Conservation (phyloP, 2,797 vertebrate species). For the Cryptoblepharus egeriae region DNA sequence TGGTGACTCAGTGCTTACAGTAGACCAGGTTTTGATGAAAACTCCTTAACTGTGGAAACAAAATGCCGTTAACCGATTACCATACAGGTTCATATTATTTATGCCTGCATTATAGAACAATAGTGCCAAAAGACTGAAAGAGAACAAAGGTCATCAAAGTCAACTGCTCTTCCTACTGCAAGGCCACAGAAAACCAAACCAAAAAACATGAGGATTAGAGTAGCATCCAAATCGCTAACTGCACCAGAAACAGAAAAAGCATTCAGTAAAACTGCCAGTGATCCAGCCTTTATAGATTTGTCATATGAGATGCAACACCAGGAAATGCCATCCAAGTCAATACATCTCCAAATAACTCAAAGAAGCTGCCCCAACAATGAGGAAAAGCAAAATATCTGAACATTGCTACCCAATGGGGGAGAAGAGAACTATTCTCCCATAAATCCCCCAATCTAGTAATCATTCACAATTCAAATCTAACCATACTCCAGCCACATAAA, state of each 20-base stretch:
- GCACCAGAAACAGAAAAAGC: too few species aligned
- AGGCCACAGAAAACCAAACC: too few species aligned
- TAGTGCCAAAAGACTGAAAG: background rate
- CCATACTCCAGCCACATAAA: too few species aligned
- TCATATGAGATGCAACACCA: background rate
- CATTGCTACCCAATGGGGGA: background rate
- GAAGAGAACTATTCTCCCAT: background rate
- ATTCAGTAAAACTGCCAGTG: background rate
- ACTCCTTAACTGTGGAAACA: slow-evolving; percentile 56
- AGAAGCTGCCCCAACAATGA: background rate
- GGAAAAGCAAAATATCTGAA: background rate
- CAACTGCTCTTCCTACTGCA: background rate
- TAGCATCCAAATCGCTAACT: background rate
- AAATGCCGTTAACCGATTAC: slow-evolving; percentile 38
- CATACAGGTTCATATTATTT: background rate
- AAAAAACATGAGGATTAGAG: background rate
- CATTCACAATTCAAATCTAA: background rate
- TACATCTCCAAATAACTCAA: background rate
- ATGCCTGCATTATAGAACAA: background rate
- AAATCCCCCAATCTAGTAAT: background rate
- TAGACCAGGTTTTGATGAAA: slow-evolving; percentile 58
- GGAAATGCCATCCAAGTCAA: background rate
- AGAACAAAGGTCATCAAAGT: background rate
- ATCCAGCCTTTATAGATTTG: background rate
- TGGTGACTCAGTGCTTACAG: background rate